These are phyloP conservation scores for Stenolophus ochropezus DNA, from an alignment of 2,888 invertebrate genomes.

Conservation along the genomic window DNA sequence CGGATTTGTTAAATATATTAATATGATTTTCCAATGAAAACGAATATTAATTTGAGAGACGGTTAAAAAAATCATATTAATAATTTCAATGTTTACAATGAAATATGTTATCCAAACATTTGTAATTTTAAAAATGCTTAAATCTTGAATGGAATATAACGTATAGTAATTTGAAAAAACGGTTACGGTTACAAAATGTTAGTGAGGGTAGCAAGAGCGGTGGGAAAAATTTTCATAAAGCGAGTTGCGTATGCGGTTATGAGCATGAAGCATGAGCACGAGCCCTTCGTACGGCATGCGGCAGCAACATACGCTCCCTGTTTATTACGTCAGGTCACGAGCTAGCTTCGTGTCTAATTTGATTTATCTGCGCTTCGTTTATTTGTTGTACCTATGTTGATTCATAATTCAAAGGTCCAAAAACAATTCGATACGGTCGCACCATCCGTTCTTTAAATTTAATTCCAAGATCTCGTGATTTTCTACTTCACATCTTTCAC, in stretches of 20 bases:
- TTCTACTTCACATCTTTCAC: not conserved
- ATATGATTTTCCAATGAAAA: no score
- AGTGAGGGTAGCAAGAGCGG: not conserved
- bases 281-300: constrained; percentile 8
- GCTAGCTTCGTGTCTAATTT: constrained; percentile 49
- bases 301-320: constrained; percentile 20
- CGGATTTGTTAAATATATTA: no score
- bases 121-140: not conserved
- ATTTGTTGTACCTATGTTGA: constrained; percentile 48
- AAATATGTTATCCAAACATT: no score
- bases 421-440: constrained; percentile 33
- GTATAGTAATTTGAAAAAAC: not conserved
- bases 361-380: constrained; percentile 50
- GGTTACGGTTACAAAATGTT: not conserved
- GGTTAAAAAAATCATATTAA: no score
- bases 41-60: no score
- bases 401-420: constrained; percentile 39
- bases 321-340: constrained; percentile 50
- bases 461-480: constrained; percentile 2
- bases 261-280: constrained; percentile 6
- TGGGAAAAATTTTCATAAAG: constrained; percentile 22
- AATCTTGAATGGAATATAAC: not conserved
- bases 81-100: no score
- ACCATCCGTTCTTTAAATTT: constrained; percentile 25
- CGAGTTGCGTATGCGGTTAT: constrained; percentile 16